Conservation (phyloP, 2,797 vertebrate species). For the Chrysolophus pictus region DNA sequence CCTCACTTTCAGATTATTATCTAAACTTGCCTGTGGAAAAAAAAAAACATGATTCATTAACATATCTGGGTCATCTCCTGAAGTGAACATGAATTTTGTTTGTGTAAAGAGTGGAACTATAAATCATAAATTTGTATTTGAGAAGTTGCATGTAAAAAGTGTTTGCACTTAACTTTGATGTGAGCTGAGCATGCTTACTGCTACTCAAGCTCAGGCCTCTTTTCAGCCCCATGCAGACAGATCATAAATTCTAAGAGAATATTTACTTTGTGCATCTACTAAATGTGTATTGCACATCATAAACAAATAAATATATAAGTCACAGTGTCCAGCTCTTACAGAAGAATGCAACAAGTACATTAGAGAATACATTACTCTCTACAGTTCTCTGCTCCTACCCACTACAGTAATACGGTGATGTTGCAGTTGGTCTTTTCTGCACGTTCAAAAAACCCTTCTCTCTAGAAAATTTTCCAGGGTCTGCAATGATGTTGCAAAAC, state of each 20-base stretch:
- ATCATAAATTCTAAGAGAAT: slow-evolving; percentile 29
- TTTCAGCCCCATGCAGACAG: neutral
- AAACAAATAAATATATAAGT: neutral
- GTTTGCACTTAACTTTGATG: slow-evolving; percentile 45
- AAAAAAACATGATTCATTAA: neutral
- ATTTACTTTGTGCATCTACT: neutral
- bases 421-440: neutral
- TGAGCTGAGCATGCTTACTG: neutral
- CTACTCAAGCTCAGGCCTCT: slow-evolving; percentile 3
- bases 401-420: neutral
- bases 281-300: neutral
- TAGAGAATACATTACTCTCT: neutral
- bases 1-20: neutral
- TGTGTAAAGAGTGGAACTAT: slow-evolving; percentile 9
- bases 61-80: neutral
- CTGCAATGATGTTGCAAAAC: neutral
- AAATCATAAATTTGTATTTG: slow-evolving; percentile 35
- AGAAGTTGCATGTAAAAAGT: slow-evolving; percentile 26
- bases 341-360: neutral
- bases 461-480: neutral
- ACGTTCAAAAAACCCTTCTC: neutral
- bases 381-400: neutral
- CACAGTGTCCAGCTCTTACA: neutral
- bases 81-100: neutral
- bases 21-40: neutral